Conservation (phyloP, 2,113 vertebrate genomes). For the Odocoileus virginianus region DNA sequence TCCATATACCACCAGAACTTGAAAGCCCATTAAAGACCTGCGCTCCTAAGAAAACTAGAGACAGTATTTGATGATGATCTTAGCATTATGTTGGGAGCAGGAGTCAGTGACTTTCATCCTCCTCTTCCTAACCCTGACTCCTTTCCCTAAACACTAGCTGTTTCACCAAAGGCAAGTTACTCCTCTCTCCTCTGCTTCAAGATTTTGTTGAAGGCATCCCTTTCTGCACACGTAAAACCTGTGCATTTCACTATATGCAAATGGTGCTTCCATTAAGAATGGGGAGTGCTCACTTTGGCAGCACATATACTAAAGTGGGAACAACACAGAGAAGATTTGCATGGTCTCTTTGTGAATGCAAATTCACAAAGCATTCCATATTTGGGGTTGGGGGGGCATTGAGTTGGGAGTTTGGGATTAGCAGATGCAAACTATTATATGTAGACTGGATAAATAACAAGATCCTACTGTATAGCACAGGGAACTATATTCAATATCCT, state of each 20-base stretch:
- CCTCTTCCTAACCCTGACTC: no score
- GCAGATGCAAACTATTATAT: neutral
- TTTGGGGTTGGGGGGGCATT: neutral
- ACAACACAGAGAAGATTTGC: neutral
- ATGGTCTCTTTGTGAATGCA: neutral
- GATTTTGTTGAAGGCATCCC: neutral
- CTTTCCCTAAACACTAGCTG: no score
- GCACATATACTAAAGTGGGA: neutral
- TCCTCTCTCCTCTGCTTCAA: neutral
- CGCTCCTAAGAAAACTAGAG: accelerated
- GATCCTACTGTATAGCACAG: neutral
- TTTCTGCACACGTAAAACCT: neutral
- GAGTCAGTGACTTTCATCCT: neutral
- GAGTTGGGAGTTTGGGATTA: neutral
- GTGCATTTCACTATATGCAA: neutral
- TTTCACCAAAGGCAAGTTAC: neutral
- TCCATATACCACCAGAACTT: accelerated
- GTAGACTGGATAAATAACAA: neutral
- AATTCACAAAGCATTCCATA: neutral
- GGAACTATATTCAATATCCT: neutral
- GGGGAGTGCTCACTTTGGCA: neutral
- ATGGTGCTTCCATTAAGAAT: neutral
- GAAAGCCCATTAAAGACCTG: neutral
- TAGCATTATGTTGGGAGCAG: neutral
- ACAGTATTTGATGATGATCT: neutral